phyloP scores from a whole-genome alignment of 2,797 vertebrate species.

The Sciurus vulgaris region DNA sequence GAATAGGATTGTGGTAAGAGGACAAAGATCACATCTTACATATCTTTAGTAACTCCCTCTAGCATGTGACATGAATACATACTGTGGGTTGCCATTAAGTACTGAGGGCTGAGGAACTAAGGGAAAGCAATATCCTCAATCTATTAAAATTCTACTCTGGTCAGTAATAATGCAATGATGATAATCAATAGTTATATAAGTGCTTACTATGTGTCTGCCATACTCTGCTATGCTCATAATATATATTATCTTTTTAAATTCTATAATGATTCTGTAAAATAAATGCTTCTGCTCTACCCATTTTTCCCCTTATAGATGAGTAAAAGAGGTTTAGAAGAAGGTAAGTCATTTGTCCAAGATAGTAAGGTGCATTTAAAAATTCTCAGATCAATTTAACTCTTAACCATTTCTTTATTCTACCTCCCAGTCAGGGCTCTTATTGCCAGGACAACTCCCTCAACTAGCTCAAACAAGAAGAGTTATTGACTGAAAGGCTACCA shows the following conservation, averaged over 20 bases:
- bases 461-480: background rate
- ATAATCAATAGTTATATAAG: background rate
- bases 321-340: background rate
- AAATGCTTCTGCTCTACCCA: background rate
- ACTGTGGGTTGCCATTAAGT: background rate
- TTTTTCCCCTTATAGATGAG: background rate
- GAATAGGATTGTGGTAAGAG: background rate
- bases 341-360: background rate
- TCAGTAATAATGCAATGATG: background rate
- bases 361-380: background rate
- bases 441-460: background rate
- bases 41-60: background rate
- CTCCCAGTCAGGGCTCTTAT: background rate
- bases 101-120: background rate
- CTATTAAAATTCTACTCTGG: slow-evolving; percentile 2
- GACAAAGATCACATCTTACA: background rate
- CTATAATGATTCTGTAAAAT: background rate
- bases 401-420: background rate
- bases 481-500: background rate
- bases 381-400: background rate
- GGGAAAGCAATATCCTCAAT: background rate
- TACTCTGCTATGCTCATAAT: background rate
- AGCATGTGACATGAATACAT: background rate
- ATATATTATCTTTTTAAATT: background rate
- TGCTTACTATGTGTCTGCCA: background rate